Percentiles rank a stretch among this genome's conserved stretches.
phyloP scores from a whole-genome alignment of 2,113 vertebrate genomes.

The Chauna torquata region DNA sequence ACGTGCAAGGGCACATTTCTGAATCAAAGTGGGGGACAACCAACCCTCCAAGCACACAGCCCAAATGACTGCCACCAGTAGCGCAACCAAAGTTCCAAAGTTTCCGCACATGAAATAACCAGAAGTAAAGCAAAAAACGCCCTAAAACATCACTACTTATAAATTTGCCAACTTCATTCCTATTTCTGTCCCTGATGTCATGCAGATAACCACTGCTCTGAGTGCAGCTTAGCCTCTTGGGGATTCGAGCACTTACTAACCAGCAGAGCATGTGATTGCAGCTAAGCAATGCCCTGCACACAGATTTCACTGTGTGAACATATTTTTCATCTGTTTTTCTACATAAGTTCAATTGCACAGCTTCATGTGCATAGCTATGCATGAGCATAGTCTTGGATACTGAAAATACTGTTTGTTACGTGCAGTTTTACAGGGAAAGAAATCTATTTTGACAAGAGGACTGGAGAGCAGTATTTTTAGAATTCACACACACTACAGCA shows the following conservation, averaged over 20 bases:
- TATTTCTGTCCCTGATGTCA: background rate
- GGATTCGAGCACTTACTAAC: background rate
- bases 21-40: background rate
- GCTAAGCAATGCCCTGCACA: background rate
- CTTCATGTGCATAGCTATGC: background rate
- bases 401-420: background rate
- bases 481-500: background rate
- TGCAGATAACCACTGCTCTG: background rate
- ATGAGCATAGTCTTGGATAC: fast-evolving
- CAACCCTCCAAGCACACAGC: background rate
- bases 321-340: background rate
- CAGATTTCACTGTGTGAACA: background rate
- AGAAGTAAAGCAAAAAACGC: background rate
- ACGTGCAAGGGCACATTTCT: background rate
- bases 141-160: background rate
- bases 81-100: background rate
- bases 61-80: background rate
- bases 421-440: background rate
- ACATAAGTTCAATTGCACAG: background rate
- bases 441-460: constrained; percentile 24
- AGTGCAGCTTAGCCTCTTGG: fast-evolving
- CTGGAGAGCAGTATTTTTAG: constrained; percentile 21
- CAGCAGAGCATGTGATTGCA: background rate
- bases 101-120: background rate
- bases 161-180: background rate